Base-by-base conservation (phyloP, 2,888 invertebrate genomes). In the Dyspetes luteomarginatus region DNA sequence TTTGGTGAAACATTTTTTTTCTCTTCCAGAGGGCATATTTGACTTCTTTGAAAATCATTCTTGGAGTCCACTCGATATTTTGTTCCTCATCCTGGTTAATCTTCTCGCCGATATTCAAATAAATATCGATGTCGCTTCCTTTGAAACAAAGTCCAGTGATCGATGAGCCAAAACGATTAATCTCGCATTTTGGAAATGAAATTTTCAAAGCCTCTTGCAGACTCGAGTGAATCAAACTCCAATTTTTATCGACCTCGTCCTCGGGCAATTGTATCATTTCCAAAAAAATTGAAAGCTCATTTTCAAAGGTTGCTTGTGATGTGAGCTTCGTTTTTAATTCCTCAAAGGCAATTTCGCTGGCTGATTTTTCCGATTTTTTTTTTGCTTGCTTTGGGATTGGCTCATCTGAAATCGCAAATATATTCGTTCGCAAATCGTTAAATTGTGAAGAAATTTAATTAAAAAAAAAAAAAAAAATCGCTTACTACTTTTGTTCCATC, bases 71-170 rank as follows among this genome's bases (percentile, higher is more conserved):
- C 5, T n/a, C n/a, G n/a, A n/a, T n/a, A n/a, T n/a, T n/a, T n/a
- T n/a, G n/a, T n/a, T n/a, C 41, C 56, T 88, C 86, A 24, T 87
- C 84, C 12, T 86, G 87, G 52, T 68, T 45, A n/a, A 86, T 75
- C n/a, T 78, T 71, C 36, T 83, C 28, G 12, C 87, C 93, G 19
- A 94, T 90, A 69, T 93, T 90, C 30, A 96, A 90, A 90, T 93
- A 96, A 86, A 96, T 93, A 91, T 97, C 97, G 7, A 96, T 93
- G 91, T 97, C 97, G 88, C 96, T 96, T 26, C 93, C 93, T 88
- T 94, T 94, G 76, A 96, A 94, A 58, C 95, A 95, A 64, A 97
- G 92, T 2, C 95, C 96, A 0, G 95, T 96, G 0, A 95, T 93
- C 41, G 95, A 94, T 0, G 97, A 97, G 2, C 97, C 97, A 92